These are phyloP conservation scores for Oreonectes daqikongensis DNA, from an alignment of 2,797 vertebrate species.

Conservation along the genomic window DNA sequence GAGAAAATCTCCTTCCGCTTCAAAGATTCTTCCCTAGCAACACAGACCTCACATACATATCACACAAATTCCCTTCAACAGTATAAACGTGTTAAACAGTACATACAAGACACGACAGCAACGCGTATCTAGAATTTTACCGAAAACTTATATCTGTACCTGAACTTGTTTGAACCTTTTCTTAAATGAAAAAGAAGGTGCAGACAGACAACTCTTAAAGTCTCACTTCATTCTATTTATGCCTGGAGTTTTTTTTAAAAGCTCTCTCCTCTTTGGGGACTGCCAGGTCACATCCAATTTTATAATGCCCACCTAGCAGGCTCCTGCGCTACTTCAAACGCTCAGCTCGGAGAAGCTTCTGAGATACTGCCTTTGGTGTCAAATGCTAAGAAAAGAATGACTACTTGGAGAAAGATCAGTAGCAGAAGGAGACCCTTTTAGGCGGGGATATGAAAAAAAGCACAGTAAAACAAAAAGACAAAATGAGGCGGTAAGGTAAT, in stretches of 20 bases:
- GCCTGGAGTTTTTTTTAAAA: conserved; percentile 25
- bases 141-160: background rate
- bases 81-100: background rate
- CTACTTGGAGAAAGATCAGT: conserved; percentile 32
- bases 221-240: conserved; percentile 1
- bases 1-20: conserved; percentile 50
- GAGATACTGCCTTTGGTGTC: conserved; percentile 7
- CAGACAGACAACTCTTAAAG: conserved; percentile 16
- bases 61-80: conserved; percentile 4
- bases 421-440: conserved; percentile 18
- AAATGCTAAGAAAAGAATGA: conserved; percentile 3
- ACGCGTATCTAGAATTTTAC: background rate
- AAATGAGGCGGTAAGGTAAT: conserved; percentile 17
- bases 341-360: conserved; percentile 32
- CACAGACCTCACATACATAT: conserved; percentile 31
- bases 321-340: conserved; percentile 41
- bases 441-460: background rate
- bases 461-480: conserved; percentile 7
- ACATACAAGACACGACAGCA: background rate
- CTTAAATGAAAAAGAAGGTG: background rate
- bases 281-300: conserved; percentile 53
- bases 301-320: conserved; percentile 38
- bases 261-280: conserved; percentile 18
- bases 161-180: conserved; percentile 9
- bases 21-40: conserved; percentile 53